A percentile compares a stretch with the other conserved stretches of the same genome.
Evolutionary conservation across 2,797 vertebrate species (phyloP).

Genomic region (Lepilemur septentrionalis): DNA sequence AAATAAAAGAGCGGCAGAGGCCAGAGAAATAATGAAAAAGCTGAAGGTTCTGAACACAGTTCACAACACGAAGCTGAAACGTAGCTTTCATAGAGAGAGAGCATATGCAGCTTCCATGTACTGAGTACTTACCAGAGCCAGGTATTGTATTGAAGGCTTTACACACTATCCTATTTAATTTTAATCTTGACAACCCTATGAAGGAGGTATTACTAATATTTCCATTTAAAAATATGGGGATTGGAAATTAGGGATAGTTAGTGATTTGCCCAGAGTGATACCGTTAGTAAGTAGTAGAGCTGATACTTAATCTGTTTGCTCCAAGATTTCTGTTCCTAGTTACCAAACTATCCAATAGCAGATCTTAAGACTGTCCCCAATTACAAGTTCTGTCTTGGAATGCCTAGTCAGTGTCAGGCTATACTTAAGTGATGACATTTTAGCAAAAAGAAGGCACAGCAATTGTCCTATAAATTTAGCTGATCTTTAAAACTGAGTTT

Average conservation of each 20-base stretch:
- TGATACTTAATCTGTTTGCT: not conserved
- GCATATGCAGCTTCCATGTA: not conserved
- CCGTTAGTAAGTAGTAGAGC: not conserved
- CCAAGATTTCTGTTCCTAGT: not conserved
- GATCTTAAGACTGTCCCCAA: not conserved
- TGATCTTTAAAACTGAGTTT: not conserved
- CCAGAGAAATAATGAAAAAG: not conserved
- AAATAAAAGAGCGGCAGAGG: not conserved
- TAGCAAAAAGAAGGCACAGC: not conserved
- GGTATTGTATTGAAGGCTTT: not conserved
- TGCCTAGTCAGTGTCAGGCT: not conserved
- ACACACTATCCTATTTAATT: not conserved
- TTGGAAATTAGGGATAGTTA: not conserved
- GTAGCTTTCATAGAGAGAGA: not conserved
- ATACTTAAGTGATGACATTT: not conserved
- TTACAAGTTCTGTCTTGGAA: not conserved
- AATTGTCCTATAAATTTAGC: not conserved
- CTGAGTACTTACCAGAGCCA: not conserved
- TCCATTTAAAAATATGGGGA: not conserved
- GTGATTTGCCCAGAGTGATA: not conserved
- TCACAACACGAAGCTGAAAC: not conserved
- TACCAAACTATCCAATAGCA: not conserved
- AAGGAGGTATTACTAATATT: not conserved
- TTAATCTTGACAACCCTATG: not conserved
- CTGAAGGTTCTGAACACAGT: not conserved